These are phyloP conservation scores for Dicrostonyx torquatus DNA, from an alignment of 2,797 vertebrate species.

Conservation along the genomic window DNA sequence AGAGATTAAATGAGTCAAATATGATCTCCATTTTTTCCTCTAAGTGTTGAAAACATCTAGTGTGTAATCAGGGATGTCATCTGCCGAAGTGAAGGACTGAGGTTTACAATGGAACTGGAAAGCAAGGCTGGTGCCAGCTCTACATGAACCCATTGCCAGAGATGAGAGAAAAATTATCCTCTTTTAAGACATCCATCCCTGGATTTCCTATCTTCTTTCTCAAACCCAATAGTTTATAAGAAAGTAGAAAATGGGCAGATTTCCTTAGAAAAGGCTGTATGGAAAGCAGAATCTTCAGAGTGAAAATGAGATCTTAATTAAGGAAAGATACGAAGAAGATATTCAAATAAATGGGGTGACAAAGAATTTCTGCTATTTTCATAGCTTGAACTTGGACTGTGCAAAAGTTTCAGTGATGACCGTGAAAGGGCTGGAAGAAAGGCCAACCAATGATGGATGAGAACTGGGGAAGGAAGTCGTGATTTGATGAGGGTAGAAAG, in stretches of 20 bases:
- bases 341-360: background rate
- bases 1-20: slow-evolving; percentile 48
- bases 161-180: background rate
- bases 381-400: slow-evolving; percentile 23
- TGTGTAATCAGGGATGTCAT: background rate
- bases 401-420: background rate
- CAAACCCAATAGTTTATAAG: slow-evolving; percentile 27
- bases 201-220: background rate
- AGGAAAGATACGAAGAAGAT: background rate
- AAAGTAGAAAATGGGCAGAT: slow-evolving; percentile 30
- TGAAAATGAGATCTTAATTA: slow-evolving; percentile 16
- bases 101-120: slow-evolving; percentile 6
- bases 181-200: slow-evolving; percentile 40
- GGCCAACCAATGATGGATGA: background rate
- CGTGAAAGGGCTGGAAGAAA: slow-evolving; percentile 18
- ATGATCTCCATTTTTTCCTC: slow-evolving; percentile 23
- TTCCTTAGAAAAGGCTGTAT: slow-evolving; percentile 16
- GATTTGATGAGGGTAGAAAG: background rate
- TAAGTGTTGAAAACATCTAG: slow-evolving; percentile 38
- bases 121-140: background rate
- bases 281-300: slow-evolving; percentile 3
- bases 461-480: slow-evolving; percentile 3
- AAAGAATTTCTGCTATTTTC: slow-evolving; percentile 43
- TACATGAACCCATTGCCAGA: slow-evolving; percentile 18
- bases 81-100: slow-evolving; percentile 12